These are phyloP conservation scores for Hyperoplus immaculatus DNA, from an alignment of 2,797 vertebrate genomes.

Conservation along the genomic window DNA sequence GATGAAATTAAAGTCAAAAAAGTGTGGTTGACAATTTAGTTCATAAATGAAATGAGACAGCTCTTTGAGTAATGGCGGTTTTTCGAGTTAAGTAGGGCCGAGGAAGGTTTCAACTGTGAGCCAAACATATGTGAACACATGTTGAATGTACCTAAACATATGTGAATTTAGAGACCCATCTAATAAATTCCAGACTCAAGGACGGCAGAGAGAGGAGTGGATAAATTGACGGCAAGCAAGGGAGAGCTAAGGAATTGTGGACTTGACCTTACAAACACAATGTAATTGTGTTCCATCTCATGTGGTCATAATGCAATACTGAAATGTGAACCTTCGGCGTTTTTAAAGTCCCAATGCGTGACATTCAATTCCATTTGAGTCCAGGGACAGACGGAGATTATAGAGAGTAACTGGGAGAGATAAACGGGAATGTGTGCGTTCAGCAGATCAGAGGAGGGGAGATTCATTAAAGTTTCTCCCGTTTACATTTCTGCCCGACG, in stretches of 20 bases:
- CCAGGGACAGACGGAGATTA: conserved; percentile 45
- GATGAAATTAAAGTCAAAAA: conserved; percentile 64
- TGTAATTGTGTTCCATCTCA: conserved; percentile 58
- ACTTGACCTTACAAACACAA: conserved; percentile 51
- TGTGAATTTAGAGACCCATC: conserved; percentile 42
- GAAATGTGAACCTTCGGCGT: conserved; percentile 55
- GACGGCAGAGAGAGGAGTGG: conserved; percentile 36
- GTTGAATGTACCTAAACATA: conserved; percentile 56
- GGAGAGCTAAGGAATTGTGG: conserved; percentile 15
- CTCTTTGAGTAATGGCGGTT: conserved; percentile 65
- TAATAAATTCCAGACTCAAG: conserved; percentile 69
- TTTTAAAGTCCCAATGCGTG: conserved; percentile 63
- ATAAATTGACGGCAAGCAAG: conserved; percentile 40
- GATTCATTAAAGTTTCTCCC: conserved; percentile 79
- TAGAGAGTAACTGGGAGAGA: conserved; percentile 50
- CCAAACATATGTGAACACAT: conserved; percentile 66
- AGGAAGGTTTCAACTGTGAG: conserved; percentile 48
- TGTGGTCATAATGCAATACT: conserved; percentile 56
- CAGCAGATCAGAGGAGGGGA: conserved; percentile 73
- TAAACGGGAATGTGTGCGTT: conserved; percentile 72
- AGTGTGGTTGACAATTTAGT: conserved; percentile 50
- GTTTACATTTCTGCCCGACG: conserved; percentile 80
- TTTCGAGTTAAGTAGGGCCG: conserved; percentile 54
- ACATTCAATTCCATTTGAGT: conserved; percentile 62
- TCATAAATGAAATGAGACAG: conserved; percentile 65